A percentile compares a stretch with the other conserved stretches of the same genome.
Conservation (phyloP, 2,113 vertebrate species). For the Eidolon helvum region DNA sequence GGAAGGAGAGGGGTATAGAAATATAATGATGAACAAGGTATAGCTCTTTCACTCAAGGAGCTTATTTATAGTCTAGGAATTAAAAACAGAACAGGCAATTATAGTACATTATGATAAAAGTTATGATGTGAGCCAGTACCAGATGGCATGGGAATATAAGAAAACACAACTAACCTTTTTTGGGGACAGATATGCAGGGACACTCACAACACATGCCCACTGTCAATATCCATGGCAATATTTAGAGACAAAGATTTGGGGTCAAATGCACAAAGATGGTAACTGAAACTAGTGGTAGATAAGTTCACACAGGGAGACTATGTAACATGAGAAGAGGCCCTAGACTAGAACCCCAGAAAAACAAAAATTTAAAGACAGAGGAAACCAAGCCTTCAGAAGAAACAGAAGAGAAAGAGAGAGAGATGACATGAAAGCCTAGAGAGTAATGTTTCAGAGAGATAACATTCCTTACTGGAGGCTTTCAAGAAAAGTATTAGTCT, state of each 20-base stretch:
- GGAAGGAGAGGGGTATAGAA: not conserved
- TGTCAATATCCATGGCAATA: not conserved
- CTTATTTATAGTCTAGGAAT: not conserved
- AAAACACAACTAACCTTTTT: not conserved
- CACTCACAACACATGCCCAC: not conserved
- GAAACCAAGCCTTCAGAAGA: not conserved
- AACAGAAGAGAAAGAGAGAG: not conserved
- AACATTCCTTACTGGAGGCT: not conserved
- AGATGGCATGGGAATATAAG: not conserved
- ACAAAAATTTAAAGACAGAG: constrained; percentile 14
- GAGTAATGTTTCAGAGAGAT: not conserved
- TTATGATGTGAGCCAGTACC: not conserved
- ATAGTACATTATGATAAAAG: not conserved
- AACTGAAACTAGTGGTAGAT: not conserved
- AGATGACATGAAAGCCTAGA: not conserved
- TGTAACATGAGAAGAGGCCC: not conserved
- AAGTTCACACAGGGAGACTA: not conserved
- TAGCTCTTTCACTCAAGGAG: not conserved
- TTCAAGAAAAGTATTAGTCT: constrained; percentile 21
- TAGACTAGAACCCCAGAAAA: not conserved
- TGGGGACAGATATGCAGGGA: not conserved
- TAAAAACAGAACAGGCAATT: not conserved
- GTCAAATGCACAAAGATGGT: not conserved
- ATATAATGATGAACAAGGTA: not conserved
- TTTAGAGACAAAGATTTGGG: not conserved